Evolutionary conservation across 2,797 vertebrate genomes (phyloP).

Genomic region (Prionace glauca): DNA sequence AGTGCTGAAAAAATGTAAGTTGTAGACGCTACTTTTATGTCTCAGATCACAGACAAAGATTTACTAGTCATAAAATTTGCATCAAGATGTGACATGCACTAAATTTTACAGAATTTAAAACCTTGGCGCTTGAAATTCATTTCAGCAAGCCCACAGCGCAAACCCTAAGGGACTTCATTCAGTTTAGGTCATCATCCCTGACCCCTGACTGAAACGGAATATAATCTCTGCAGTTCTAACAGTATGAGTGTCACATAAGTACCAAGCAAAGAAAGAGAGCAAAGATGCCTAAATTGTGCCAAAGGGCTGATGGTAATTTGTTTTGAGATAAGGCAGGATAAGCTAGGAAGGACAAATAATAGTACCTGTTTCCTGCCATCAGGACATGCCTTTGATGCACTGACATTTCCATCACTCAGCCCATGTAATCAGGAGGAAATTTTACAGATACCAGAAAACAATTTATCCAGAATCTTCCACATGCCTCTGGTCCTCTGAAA

Average conservation of each 20-base stretch:
- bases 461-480: neutral
- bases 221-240: slow-evolving; percentile 18
- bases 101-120: slow-evolving; percentile 25
- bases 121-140: neutral
- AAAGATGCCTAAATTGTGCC: slow-evolving; percentile 41
- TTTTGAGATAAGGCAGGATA: slow-evolving; percentile 45
- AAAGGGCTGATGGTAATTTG: slow-evolving; percentile 37
- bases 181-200: slow-evolving; percentile 30
- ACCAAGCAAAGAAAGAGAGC: slow-evolving; percentile 24
- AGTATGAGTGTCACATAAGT: slow-evolving; percentile 30
- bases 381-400: slow-evolving; percentile 49
- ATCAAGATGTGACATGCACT: slow-evolving; percentile 31
- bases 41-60: neutral
- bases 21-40: neutral
- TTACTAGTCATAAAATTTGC: neutral
- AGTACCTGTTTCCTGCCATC: slow-evolving; percentile 57
- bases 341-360: slow-evolving; percentile 50
- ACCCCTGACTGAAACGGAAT: slow-evolving; percentile 28
- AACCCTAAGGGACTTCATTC: slow-evolving; percentile 23
- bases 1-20: neutral
- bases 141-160: neutral
- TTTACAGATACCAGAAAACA: slow-evolving; percentile 46
- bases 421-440: slow-evolving; percentile 66
- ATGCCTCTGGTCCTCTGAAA: neutral
- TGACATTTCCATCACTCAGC: slow-evolving; percentile 67